A percentile compares a stretch with the other conserved stretches of the same genome.
Evolutionary conservation across 2,888 invertebrate species (phyloP).

Genomic region (Gonocerus acuteangulatus): DNA sequence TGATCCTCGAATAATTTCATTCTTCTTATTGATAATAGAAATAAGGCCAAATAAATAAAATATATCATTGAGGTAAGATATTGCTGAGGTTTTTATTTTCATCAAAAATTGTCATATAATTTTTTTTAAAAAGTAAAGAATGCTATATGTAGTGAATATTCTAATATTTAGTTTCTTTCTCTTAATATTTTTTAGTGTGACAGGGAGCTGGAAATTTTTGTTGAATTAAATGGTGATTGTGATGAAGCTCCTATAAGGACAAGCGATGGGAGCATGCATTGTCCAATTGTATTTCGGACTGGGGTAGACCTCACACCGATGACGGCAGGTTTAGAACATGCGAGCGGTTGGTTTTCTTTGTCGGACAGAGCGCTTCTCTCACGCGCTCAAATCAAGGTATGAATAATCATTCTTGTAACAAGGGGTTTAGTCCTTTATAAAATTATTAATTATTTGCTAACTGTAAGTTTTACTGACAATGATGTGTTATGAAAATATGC

Average conservation of each 20-base stretch:
- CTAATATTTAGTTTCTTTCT: too few species aligned
- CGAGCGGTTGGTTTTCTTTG: slow-evolving; percentile 58
- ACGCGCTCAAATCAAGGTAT: slow-evolving; percentile 55
- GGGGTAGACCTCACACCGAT: slow-evolving; percentile 53
- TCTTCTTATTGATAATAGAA: too few species aligned
- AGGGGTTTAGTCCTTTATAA: neutral
- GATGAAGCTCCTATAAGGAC: slow-evolving; percentile 18
- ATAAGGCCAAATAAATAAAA: too few species aligned
- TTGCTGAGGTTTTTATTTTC: too few species aligned
- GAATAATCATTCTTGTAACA: slow-evolving; percentile 25
- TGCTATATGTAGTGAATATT: too few species aligned
- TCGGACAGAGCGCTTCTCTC: slow-evolving; percentile 52
- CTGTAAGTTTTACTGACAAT: too few species aligned
- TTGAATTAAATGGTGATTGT: slow-evolving; percentile 4
- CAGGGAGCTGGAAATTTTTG: slow-evolving; percentile 11
- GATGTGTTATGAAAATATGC: too few species aligned
- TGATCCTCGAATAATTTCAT: too few species aligned
- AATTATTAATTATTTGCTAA: neutral
- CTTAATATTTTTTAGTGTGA: slow-evolving; percentile 23
- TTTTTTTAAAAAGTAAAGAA: too few species aligned
- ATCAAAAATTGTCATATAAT: too few species aligned
- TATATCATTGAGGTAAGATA: too few species aligned
- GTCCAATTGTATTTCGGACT: slow-evolving; percentile 37
- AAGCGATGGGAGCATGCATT: slow-evolving; percentile 7
- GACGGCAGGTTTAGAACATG: slow-evolving; percentile 47